A percentile compares a stretch with the other conserved stretches of the same genome.
These are phyloP conservation scores for Drosophila bifasciata DNA, from an alignment of 1,140 invertebrate genomes.

Conservation along the genomic window DNA sequence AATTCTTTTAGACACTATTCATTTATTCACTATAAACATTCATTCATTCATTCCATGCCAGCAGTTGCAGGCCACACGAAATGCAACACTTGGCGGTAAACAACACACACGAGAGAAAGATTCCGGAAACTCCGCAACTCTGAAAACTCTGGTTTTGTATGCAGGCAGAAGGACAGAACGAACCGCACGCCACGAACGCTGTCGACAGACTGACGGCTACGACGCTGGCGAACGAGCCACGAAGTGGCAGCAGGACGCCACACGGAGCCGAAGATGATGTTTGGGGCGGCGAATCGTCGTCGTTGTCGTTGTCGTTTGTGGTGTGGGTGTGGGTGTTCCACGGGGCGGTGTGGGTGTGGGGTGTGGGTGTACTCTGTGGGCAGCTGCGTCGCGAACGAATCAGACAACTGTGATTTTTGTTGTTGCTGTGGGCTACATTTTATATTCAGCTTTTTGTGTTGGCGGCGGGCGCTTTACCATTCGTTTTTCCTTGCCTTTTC, in stretches of 20 bases:
- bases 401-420: constrained; percentile 84
- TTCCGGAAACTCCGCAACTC: not conserved
- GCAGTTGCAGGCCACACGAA: constrained; percentile 25
- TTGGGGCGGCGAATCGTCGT: constrained; percentile 70
- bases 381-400: constrained; percentile 78
- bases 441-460: constrained; percentile 78
- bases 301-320: constrained; percentile 23
- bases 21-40: constrained; percentile 20
- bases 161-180: constrained; percentile 35
- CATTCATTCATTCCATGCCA: constrained; percentile 21
- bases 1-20: constrained; percentile 10
- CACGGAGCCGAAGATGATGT: constrained; percentile 54
- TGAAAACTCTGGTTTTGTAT: too few relatives aligned
- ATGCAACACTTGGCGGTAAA: constrained; percentile 59
- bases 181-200: constrained; percentile 68
- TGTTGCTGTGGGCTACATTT: constrained; percentile 72
- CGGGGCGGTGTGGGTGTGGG: constrained; percentile 31
- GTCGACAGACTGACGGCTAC: constrained; percentile 65
- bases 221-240: constrained; percentile 22
- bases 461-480: constrained; percentile 51
- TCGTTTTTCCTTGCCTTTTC: constrained; percentile 30
- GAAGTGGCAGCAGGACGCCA: constrained; percentile 36
- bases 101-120: constrained; percentile 26
- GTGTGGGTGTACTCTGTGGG: constrained; percentile 39
- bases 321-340: constrained; percentile 8